Conservation (phyloP, 2,888 invertebrate species). For the Noctua fimbriata region DNA sequence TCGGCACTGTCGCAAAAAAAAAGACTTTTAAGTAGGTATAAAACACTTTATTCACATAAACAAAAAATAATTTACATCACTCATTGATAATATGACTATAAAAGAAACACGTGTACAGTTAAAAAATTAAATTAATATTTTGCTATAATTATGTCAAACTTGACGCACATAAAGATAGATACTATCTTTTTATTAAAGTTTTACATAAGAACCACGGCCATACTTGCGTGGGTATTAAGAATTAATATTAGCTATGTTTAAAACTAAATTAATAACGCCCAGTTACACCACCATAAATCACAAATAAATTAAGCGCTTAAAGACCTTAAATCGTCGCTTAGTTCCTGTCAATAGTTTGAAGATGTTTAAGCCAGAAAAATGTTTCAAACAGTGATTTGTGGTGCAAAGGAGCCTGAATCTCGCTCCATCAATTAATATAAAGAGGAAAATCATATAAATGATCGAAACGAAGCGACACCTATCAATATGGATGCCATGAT, state of each 20-base stretch:
- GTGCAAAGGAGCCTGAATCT: background rate
- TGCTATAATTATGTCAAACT: slow-evolving; percentile 55
- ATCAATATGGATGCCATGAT: background rate
- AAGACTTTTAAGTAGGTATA: background rate
- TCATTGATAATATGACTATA: slow-evolving; percentile 33
- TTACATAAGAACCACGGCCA: slow-evolving; percentile 13
- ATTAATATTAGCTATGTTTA: background rate
- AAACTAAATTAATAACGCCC: background rate
- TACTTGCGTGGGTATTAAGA: slow-evolving; percentile 1
- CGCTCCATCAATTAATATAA: background rate
- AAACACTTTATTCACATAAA: slow-evolving; percentile 55
- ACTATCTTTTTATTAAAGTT: slow-evolving; percentile 59
- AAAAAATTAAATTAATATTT: slow-evolving; percentile 31
- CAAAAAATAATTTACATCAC: slow-evolving; percentile 65
- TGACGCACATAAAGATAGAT: slow-evolving; percentile 68
- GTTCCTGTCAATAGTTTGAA: background rate
- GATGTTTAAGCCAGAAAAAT: background rate
- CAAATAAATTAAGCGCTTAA: background rate
- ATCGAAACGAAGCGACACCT: background rate
- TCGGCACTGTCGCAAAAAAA: background rate
- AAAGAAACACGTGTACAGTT: slow-evolving; percentile 9
- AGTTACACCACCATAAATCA: background rate
- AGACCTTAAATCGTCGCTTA: background rate
- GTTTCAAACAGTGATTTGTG: background rate
- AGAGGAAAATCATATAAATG: background rate